These are phyloP conservation scores for Polia nebulosa DNA, from an alignment of 2,888 invertebrate genomes.

Conservation along the genomic window DNA sequence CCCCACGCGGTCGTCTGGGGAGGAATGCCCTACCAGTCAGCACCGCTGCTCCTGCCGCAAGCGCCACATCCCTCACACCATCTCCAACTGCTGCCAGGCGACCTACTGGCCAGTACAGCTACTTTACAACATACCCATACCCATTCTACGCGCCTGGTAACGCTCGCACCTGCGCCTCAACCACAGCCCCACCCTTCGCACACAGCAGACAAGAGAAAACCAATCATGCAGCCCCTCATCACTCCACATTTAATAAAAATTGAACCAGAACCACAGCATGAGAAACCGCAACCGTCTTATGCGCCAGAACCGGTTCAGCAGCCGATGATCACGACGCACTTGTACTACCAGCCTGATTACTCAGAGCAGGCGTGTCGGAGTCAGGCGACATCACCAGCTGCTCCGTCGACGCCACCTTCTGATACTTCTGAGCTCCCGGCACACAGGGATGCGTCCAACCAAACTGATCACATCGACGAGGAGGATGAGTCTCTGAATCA, in stretches of 20 bases:
- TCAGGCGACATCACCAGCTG: constrained; percentile 92
- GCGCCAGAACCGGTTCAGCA: constrained; percentile 88
- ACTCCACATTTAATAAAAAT: constrained; percentile 93
- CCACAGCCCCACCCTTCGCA: constrained; percentile 82
- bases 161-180: constrained; percentile 91
- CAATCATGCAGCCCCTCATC: constrained; percentile 87
- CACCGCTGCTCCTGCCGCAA: constrained; percentile 84
- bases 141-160: constrained; percentile 93
- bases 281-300: constrained; percentile 84
- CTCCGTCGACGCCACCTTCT: constrained; percentile 89
- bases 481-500: constrained; percentile 92
- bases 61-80: constrained; percentile 92
- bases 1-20: constrained; percentile 95
- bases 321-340: constrained; percentile 89
- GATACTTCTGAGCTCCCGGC: constrained; percentile 92
- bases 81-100: constrained; percentile 93
- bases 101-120: constrained; percentile 92
- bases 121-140: constrained; percentile 93
- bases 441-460: constrained; percentile 95
- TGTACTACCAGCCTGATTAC: constrained; percentile 91
- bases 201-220: constrained; percentile 83
- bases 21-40: constrained; percentile 90
- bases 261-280: constrained; percentile 92
- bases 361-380: constrained; percentile 88
- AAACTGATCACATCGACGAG: constrained; percentile 94